phyloP scores from a whole-genome alignment of 2,797 vertebrate species.

The Enteromius argenteus region DNA sequence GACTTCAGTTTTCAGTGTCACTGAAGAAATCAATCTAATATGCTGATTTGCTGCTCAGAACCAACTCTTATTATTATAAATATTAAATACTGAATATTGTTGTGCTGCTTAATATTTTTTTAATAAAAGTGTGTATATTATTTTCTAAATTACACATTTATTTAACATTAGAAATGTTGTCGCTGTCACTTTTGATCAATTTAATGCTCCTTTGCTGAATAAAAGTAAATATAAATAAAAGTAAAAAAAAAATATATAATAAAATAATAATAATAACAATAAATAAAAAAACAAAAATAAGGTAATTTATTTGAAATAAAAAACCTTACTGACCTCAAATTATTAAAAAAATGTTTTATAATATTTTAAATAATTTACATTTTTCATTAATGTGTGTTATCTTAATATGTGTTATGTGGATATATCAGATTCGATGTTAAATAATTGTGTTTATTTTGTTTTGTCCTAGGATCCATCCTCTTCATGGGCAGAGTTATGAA shows the following conservation, averaged over 20 bases:
- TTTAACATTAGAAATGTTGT: neutral
- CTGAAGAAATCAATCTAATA: neutral
- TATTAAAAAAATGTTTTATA: no score
- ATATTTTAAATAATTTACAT: neutral
- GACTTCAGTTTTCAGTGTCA: neutral
- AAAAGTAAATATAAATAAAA: neutral
- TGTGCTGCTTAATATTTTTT: neutral
- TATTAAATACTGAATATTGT: neutral
- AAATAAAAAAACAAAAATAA: no score
- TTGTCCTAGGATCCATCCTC: slow-evolving; percentile 84
- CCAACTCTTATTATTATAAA: neutral
- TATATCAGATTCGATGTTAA: neutral
- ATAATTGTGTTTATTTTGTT: neutral
- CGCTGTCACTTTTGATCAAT: neutral
- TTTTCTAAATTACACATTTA: neutral
- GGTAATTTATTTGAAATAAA: neutral
- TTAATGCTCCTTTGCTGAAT: neutral
- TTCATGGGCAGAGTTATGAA: slow-evolving; percentile 98
- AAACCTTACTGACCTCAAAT: neutral
- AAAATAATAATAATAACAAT: no score
- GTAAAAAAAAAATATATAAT: no score
- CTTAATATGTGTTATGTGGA: neutral
- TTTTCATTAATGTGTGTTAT: neutral
- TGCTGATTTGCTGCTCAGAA: neutral
- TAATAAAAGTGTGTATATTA: neutral